Base-by-base conservation (phyloP, 1,140 invertebrate species). In the Aphelinus atriplicis region DNA sequence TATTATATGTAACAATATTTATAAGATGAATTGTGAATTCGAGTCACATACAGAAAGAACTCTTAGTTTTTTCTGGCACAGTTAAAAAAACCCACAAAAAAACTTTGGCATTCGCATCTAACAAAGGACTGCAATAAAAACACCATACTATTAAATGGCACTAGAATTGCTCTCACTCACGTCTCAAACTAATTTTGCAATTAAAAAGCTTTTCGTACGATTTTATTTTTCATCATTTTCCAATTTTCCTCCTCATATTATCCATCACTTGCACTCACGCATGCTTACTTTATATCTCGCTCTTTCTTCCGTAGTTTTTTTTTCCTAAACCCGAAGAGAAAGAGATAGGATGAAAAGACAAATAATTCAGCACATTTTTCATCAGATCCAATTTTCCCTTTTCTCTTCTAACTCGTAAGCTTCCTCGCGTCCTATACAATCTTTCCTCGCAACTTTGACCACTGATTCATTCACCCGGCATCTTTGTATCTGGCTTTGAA, bases 91-190 rank as follows among this genome's bases (percentile, higher is more conserved):
- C 46, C 46, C 55, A 68, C 53, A 61, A 43, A 75, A 79, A 78
- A 84, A 88, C 86, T 89, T 89, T 89, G 86, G 87, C 84, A 88
- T 83, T 87, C 82, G 83, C 81, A 80, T 83, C 78, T 86, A 85
- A 84, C 80, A 82, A 83, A 84, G 82, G 84, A 87, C 82, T 84
- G 83, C 83, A 85, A 86, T 85, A 82, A 83, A 86, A 89, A 86
- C 84, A 88, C 87, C 88, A 88, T 82, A 84, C 79, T 86, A 86
- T 77, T 83, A 87, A 89, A 90, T 89, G 88, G 89, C 89, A 90
- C 89, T 88, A 88, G 83, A 89, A 88, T 86, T 85, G 83, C 81
- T 87, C 82, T 87, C 85, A 86, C 85, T 87, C 84, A 81, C 83
- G 81, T 87, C 82, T 84, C 82, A 78, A 80, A 85, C 81, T 84